phyloP scores from a whole-genome alignment of 1,140 invertebrate species.

The Phocides pigmalion region DNA sequence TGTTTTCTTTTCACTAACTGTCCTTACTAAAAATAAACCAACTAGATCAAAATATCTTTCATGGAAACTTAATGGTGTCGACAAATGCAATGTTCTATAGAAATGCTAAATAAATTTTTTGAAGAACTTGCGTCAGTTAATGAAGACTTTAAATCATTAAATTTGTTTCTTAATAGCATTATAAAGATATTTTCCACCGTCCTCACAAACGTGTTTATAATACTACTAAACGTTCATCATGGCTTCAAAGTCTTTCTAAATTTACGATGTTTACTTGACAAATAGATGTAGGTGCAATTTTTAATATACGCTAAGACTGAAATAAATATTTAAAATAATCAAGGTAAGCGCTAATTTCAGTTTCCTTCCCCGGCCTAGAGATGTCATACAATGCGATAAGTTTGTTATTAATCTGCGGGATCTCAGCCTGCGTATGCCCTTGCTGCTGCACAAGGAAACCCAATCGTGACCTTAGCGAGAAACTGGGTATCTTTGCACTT shows the following conservation, averaged over 20 bases:
- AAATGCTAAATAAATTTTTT: too few species aligned
- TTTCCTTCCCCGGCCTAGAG: conserved; percentile 61
- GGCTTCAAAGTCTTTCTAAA: conserved; percentile 51
- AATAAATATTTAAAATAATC: conserved; percentile 62
- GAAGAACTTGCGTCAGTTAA: too few species aligned
- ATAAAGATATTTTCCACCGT: background rate
- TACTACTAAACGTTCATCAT: conserved; percentile 20
- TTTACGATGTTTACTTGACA: conserved; percentile 57
- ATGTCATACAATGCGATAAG: conserved; percentile 50
- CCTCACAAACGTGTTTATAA: background rate
- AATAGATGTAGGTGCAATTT: conserved; percentile 53
- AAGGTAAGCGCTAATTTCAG: conserved; percentile 51
- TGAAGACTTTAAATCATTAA: too few species aligned
- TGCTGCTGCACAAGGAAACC: conserved; percentile 22
- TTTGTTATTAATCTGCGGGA: conserved; percentile 47
- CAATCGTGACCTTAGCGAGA: conserved; percentile 21
- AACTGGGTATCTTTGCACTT: conserved; percentile 13
- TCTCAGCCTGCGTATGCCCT: conserved; percentile 40
- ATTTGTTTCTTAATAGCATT: background rate
- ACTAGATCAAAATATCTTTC: too few species aligned
- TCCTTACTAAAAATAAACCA: background rate
- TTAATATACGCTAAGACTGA: conserved; percentile 48
- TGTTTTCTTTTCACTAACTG: background rate
- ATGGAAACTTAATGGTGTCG: too few species aligned
- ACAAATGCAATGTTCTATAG: too few species aligned